phyloP scores from a whole-genome alignment of 23 tunicate species.

The Botrylloides violaceus region DNA sequence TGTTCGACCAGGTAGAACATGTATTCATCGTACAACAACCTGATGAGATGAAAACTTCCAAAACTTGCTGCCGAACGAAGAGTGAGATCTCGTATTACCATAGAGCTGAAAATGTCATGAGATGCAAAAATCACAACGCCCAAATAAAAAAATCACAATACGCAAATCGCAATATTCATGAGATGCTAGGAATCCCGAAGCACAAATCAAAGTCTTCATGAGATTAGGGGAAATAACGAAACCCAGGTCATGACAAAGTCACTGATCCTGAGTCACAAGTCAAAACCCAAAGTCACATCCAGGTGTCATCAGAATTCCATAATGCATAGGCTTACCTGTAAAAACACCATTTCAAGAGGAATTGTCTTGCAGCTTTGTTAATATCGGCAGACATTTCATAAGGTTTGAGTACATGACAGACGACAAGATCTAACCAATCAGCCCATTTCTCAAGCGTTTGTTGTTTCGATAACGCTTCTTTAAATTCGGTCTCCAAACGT shows the following conservation, averaged over 20 bases:
- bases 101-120: constrained; percentile 69
- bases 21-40: constrained; percentile 90
- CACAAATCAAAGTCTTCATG: too few species aligned
- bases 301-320: too few species aligned
- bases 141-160: too few species aligned
- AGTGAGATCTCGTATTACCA: constrained; percentile 95
- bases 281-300: too few species aligned
- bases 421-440: constrained; percentile 83
- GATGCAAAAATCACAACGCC: too few species aligned
- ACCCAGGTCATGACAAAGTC: too few species aligned
- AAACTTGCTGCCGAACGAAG: constrained; percentile 96
- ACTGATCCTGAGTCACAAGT: too few species aligned
- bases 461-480: constrained; percentile 64
- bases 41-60: constrained; percentile 96
- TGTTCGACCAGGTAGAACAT: constrained; percentile 95
- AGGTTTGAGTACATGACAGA: constrained; percentile 50
- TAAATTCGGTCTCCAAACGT: constrained; percentile 71
- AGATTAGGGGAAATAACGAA: too few species aligned
- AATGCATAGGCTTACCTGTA: constrained; percentile 86
- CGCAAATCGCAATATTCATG: too few species aligned
- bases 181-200: too few species aligned
- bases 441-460: constrained; percentile 93
- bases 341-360: constrained; percentile 94
- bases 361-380: constrained; percentile 76
- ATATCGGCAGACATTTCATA: constrained; percentile 41